Evolutionary conservation across 2,888 invertebrate species (phyloP).

Genomic region (Pogonocherus hispidulus): DNA sequence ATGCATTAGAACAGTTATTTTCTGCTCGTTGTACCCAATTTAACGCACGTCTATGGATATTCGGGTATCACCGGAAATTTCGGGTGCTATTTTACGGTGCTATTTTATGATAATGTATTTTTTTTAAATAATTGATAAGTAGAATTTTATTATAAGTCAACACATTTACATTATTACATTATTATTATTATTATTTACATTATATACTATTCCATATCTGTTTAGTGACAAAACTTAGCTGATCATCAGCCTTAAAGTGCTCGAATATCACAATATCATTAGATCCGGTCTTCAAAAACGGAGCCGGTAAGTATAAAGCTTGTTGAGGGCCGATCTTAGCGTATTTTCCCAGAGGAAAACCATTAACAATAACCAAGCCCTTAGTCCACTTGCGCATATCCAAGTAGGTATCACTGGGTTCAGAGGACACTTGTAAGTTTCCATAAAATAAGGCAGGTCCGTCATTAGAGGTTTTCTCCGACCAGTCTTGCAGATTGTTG

Average conservation of each 20-base stretch:
- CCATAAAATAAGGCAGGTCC: conserved; percentile 74
- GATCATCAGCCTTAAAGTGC: conserved; percentile 57
- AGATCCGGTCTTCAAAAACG: conserved; percentile 74
- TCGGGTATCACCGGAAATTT: too few relatives aligned
- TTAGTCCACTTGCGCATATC: conserved; percentile 86
- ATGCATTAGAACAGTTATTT: too few relatives aligned
- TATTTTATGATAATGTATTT: too few relatives aligned
- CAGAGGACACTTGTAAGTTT: conserved; percentile 61
- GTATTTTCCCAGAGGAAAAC: conserved; percentile 88
- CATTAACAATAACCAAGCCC: conserved; percentile 87
- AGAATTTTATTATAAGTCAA: too few relatives aligned
- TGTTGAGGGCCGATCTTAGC: conserved; percentile 84
- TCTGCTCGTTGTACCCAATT: too few relatives aligned
- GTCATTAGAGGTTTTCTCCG: conserved; percentile 77
- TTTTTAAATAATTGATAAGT: too few relatives aligned
- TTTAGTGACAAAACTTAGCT: conserved; percentile 54
- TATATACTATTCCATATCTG: conserved; percentile 51
- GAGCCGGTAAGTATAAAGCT: conserved; percentile 86
- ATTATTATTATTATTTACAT: too few relatives aligned
- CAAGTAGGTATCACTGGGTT: conserved; percentile 81
- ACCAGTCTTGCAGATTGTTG: conserved; percentile 65
- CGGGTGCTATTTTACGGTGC: too few relatives aligned
- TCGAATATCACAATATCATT: conserved; percentile 65
- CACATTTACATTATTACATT: too few relatives aligned
- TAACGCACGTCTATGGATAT: too few relatives aligned